Conservation (phyloP, 1,140 invertebrate species). For the Episyrphus balteatus region DNA sequence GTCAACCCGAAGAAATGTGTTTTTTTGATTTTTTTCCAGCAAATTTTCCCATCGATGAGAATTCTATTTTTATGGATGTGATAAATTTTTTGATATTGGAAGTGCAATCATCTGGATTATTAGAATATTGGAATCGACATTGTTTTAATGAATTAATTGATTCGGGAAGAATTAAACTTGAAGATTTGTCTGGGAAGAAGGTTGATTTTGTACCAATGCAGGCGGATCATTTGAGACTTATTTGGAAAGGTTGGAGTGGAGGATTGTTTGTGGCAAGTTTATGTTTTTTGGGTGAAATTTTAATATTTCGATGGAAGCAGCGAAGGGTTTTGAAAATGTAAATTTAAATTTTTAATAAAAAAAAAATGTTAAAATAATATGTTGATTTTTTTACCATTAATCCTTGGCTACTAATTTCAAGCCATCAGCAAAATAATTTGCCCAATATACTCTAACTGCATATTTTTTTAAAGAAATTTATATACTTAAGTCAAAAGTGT, state of each 20-base stretch:
- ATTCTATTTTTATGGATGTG: conserved; percentile 21
- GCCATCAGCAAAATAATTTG: no score
- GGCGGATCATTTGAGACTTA: conserved; percentile 21
- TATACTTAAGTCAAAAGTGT: no score
- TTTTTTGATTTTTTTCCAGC: conserved; percentile 26
- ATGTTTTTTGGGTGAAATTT: conserved; percentile 12
- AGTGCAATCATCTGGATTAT: conserved; percentile 14
- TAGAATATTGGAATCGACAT: conserved; percentile 10
- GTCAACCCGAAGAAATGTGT: conserved; percentile 19
- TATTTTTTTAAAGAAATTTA: no score
- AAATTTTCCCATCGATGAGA: conserved; percentile 22
- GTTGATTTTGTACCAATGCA: conserved; percentile 22
- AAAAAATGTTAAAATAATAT: no score
- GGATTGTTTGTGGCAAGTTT: conserved; percentile 12
- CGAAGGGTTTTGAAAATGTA: no score
- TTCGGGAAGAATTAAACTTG: conserved; percentile 15
- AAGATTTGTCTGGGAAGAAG: conserved; percentile 17
- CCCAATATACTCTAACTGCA: no score
- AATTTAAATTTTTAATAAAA: no score
- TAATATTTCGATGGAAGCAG: neutral
- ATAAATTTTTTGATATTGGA: conserved; percentile 17
- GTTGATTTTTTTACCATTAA: no score
- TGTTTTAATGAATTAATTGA: conserved; percentile 19
- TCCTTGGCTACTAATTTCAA: no score
- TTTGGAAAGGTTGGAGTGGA: conserved; percentile 23